These are phyloP conservation scores for Choloepus didactylus DNA, from an alignment of 2,797 vertebrate species.

Conservation along the genomic window DNA sequence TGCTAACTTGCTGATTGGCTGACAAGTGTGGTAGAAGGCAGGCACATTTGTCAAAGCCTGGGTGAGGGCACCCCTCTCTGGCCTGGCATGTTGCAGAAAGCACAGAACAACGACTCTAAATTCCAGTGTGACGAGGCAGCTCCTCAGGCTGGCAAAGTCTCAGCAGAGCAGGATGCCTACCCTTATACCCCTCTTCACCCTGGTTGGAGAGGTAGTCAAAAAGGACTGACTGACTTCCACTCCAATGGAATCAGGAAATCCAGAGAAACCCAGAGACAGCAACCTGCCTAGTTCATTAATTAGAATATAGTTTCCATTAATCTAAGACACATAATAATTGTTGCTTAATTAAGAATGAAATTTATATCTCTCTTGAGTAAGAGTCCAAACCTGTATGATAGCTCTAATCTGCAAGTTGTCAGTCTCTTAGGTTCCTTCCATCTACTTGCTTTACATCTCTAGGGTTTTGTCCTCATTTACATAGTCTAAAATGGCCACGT, in stretches of 20 bases:
- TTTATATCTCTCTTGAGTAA: conserved; percentile 39
- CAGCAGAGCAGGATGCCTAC: not conserved
- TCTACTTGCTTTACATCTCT: not conserved
- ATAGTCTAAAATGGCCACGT: conserved; percentile 14
- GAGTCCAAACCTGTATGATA: conserved; percentile 1
- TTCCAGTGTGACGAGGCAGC: not conserved
- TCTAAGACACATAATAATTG: not conserved
- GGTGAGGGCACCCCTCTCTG: not conserved
- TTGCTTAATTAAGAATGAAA: conserved; percentile 36
- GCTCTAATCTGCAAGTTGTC: not conserved
- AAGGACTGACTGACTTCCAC: conserved; percentile 34
- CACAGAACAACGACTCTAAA: not conserved
- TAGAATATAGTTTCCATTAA: not conserved
- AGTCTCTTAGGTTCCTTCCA: not conserved
- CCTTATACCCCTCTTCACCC: not conserved
- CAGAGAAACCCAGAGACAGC: conserved; percentile 13
- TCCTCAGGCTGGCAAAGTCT: not conserved
- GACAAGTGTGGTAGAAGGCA: not conserved
- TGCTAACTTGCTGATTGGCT: not conserved
- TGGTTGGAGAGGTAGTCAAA: not conserved
- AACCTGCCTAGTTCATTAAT: not conserved
- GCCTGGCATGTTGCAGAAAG: not conserved
- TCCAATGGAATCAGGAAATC: conserved; percentile 17
- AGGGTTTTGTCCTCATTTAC: conserved; percentile 11
- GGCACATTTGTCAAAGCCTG: not conserved